Evolutionary conservation across 2,797 vertebrate species (phyloP).

Genomic region (Myioborus miniatus): DNA sequence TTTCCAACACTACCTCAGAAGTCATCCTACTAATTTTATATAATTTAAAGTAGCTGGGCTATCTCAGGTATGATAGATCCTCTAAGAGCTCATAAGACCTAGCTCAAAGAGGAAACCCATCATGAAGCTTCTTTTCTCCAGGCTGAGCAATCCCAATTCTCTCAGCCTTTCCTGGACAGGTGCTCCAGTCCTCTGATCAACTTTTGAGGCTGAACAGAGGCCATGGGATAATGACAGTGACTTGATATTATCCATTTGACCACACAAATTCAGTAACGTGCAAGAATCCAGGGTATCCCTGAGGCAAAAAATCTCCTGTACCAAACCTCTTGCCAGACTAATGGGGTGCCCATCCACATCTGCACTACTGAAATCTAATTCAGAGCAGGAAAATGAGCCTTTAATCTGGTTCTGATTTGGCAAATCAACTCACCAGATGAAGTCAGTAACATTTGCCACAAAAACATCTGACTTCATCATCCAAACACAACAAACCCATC

Average conservation of each 20-base stretch:
- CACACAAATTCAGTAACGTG: not conserved
- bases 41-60: not conserved
- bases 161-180: not conserved
- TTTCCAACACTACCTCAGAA: not conserved
- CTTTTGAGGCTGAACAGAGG: not conserved
- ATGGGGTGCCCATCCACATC: not conserved
- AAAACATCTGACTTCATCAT: not conserved
- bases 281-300: not conserved
- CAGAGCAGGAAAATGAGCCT: not conserved
- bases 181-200: not conserved
- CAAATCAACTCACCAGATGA: not conserved
- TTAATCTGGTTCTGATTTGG: slow-evolving; percentile 3
- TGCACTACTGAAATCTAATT: slow-evolving; percentile 1
- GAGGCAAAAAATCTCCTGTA: not conserved
- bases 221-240: not conserved
- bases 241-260: not conserved
- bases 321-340: not conserved
- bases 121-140: not conserved
- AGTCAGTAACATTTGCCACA: not conserved
- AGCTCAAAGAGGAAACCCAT: not conserved
- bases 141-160: not conserved
- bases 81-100: not conserved
- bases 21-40: not conserved
- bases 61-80: not conserved
- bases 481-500: not conserved